Evolutionary conservation across 2,888 invertebrate species (phyloP).

Genomic region (Dicyrtoma fusca): DNA sequence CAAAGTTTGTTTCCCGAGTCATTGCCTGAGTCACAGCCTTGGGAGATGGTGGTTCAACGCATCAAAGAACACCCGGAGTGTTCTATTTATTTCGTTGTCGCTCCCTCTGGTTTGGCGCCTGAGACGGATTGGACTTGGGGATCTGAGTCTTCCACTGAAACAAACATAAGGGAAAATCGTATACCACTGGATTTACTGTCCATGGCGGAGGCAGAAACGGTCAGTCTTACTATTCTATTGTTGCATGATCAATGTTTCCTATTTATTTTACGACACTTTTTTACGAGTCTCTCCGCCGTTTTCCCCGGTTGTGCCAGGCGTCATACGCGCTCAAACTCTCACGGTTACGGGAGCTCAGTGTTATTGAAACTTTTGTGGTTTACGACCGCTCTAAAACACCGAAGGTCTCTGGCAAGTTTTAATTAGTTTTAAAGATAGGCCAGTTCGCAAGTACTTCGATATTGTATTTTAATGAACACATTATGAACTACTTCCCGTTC

Average conservation of each 20-base stretch:
- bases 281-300: slow-evolving; percentile 13
- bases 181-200: slow-evolving; percentile 92
- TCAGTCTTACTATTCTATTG: slow-evolving; percentile 21
- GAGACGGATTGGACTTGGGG: slow-evolving; percentile 72
- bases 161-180: slow-evolving; percentile 73
- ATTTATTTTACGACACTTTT: slow-evolving; percentile 35
- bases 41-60: slow-evolving; percentile 74
- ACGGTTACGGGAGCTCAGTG: background rate
- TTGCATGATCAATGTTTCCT: slow-evolving; percentile 12
- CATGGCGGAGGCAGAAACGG: slow-evolving; percentile 86
- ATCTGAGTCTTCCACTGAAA: slow-evolving; percentile 64
- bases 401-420: slow-evolving; percentile 1
- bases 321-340: background rate
- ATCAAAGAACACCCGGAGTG: slow-evolving; percentile 91
- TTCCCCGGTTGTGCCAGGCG: background rate
- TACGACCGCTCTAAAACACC: slow-evolving; percentile 3
- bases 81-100: slow-evolving; percentile 87
- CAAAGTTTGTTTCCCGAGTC: slow-evolving; percentile 73
- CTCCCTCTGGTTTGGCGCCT: slow-evolving; percentile 61
- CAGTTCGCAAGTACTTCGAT: too few relatives aligned
- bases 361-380: slow-evolving; percentile 15
- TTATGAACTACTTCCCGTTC: too few relatives aligned
- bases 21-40: slow-evolving; percentile 65
- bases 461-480: too few relatives aligned
- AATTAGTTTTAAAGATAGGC: slow-evolving; percentile 12